phyloP scores from a whole-genome alignment of 1,140 invertebrate species.

The Lepidurus arcticus region DNA sequence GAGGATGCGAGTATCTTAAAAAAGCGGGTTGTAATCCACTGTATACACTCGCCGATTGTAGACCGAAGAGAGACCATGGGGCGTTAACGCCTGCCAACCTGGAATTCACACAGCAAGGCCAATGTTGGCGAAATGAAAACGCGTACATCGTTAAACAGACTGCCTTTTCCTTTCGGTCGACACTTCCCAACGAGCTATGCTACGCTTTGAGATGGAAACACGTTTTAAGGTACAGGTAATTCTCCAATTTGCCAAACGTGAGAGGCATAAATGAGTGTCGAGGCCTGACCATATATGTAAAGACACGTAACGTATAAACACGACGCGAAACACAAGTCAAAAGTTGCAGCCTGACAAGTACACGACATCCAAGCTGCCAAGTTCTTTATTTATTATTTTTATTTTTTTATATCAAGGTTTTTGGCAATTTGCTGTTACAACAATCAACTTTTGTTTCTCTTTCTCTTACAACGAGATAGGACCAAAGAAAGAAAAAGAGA shows the following conservation, averaged over 20 bases:
- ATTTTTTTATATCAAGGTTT: not conserved
- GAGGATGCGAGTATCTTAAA: not conserved
- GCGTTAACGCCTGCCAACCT: not conserved
- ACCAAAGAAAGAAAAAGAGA: too few species aligned
- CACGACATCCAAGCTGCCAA: not conserved
- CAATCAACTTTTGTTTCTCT: too few species aligned
- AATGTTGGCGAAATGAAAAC: not conserved
- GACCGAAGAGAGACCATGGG: not conserved
- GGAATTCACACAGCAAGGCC: not conserved
- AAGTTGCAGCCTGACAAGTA: slow-evolving; percentile 14
- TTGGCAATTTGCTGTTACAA: not conserved
- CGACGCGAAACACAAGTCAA: slow-evolving; percentile 2
- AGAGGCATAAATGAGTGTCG: not conserved
- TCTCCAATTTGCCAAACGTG: slow-evolving; percentile 3
- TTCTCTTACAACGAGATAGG: too few species aligned
- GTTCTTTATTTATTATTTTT: not conserved
- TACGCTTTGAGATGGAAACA: not conserved
- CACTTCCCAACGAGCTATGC: too few species aligned
- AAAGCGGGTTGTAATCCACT: not conserved
- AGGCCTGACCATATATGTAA: not conserved
- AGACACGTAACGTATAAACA: slow-evolving; percentile 8
- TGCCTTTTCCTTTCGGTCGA: too few species aligned
- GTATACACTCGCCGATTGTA: not conserved
- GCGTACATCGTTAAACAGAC: not conserved
- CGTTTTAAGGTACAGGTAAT: not conserved